These are phyloP conservation scores for Pentamera pediparva DNA, from an alignment of 53 echinoderm and acorn worm species.

Conservation along the genomic window DNA sequence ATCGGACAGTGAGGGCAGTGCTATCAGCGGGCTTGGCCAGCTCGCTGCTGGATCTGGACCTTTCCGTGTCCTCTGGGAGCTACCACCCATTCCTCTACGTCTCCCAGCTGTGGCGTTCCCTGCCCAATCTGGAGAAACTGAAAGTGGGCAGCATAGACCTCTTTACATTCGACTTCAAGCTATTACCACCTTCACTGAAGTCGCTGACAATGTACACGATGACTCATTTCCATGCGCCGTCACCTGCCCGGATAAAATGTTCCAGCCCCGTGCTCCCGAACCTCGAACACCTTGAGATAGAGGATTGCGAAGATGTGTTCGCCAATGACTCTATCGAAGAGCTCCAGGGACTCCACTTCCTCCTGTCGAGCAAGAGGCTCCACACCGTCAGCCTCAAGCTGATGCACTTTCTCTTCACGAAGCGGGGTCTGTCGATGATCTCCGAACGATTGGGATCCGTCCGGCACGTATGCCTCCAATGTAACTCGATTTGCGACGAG, in stretches of 20 bases:
- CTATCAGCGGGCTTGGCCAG: neutral
- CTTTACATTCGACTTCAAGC: conserved; percentile 5
- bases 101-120: neutral
- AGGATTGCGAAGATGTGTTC: conserved; percentile 19
- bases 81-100: neutral
- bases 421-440: neutral
- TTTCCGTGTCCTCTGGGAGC: neutral
- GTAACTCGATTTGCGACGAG: neutral
- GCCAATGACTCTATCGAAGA: conserved; percentile 16
- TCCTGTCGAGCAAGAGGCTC: conserved; percentile 2
- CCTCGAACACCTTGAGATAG: conserved; percentile 4
- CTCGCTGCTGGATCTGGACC: conserved; percentile 1
- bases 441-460: neutral
- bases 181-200: conserved; percentile 8
- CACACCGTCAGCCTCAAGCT: conserved; percentile 9
- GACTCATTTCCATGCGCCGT: neutral
- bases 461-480: conserved; percentile 1
- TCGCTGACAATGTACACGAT: neutral
- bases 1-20: neutral
- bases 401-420: conserved; percentile 3
- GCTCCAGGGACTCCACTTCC: neutral
- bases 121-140: neutral
- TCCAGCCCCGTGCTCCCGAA: neutral
- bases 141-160: conserved; percentile 3
- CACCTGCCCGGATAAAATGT: neutral